Conservation (phyloP, 2,113 vertebrate species). For the Rallus limicola region DNA sequence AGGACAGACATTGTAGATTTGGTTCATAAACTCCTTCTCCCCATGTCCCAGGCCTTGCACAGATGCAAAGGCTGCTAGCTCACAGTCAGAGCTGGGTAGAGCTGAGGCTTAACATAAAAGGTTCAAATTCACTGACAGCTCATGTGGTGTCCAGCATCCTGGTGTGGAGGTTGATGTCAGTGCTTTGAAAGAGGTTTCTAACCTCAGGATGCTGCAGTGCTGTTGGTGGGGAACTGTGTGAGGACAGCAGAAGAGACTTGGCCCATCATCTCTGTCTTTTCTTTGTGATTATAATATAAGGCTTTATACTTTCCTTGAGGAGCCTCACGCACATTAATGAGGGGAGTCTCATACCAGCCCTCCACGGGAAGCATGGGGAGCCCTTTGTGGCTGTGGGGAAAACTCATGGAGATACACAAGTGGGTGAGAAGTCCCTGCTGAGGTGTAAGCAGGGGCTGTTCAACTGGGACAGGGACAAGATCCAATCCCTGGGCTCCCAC, state of each 20-base stretch:
- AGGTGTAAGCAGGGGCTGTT: not conserved
- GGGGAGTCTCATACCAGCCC: not conserved
- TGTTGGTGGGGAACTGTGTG: not conserved
- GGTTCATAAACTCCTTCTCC: not conserved
- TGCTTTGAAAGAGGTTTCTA: not conserved
- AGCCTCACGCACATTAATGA: not conserved
- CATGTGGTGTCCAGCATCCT: rapidly evolving
- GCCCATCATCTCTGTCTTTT: not conserved
- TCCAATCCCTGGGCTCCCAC: rapidly evolving
- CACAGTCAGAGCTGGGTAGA: rapidly evolving
- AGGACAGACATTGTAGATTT: too few species aligned
- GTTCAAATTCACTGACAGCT: not conserved
- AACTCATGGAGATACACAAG: not conserved
- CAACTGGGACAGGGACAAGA: not conserved
- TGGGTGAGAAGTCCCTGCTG: not conserved
- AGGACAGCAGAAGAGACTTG: not conserved
- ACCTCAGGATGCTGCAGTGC: not conserved
- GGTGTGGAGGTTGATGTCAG: not conserved
- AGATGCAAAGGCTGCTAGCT: not conserved
- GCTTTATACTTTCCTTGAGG: not conserved
- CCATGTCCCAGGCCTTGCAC: rapidly evolving
- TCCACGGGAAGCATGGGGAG: not conserved
- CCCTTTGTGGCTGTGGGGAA: rapidly evolving
- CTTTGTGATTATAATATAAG: not conserved
- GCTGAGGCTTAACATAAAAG: not conserved